Evolutionary conservation across 2,113 vertebrate genomes (phyloP), one percentile per base, ranked within the genome.

Genomic region (Odocoileus hemionus): DNA sequence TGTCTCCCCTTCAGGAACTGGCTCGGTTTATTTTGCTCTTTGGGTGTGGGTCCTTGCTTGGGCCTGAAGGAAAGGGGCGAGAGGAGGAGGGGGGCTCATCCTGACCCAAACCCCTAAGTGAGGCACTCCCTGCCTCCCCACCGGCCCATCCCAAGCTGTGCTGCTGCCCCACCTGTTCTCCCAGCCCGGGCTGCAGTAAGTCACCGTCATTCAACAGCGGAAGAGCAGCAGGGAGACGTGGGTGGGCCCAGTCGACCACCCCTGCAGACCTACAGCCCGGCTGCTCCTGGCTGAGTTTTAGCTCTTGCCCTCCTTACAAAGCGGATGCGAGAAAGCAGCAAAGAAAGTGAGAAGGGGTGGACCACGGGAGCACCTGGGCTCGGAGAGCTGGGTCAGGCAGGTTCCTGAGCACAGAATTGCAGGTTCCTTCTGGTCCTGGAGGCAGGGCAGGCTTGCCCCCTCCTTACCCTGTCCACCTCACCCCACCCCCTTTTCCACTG

Each of bases 301-400:
- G 50, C 86, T 93, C 91, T 84, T 79, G 50, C 19, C 6, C 17
- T 70, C 54, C 14, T 52, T 45, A 12, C 1, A n/a, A 0, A 25
- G 67, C 5, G 2, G 9, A 58, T 6, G 43, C 11, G 12, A 45
- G 83, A 28, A 25, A 58, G 79, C 76, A 74, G 47, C 50, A 21
- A 45, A 79, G 60, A 25, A 55, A 3, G 21, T 25, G 57, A 36
- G 26, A 5, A 74, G 0, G 17, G 50, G 5, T 21, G 19, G 25
- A 86, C 88, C 2, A 2, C 0, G 30, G 13, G 45, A 2, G 0
- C 3, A 6, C 15, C 11, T 0, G 7, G 54, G 6, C 54, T 15
- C 1, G 7, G 55, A 17, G 50, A 39, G 76, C 61, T n/a, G 45
- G 39, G 1, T 54, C 64, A 33, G 36, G 43, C 19, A 25, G 55